Evolutionary conservation across 2,113 vertebrate species (phyloP).

Genomic region (Psammodynastes pulverulentus): DNA sequence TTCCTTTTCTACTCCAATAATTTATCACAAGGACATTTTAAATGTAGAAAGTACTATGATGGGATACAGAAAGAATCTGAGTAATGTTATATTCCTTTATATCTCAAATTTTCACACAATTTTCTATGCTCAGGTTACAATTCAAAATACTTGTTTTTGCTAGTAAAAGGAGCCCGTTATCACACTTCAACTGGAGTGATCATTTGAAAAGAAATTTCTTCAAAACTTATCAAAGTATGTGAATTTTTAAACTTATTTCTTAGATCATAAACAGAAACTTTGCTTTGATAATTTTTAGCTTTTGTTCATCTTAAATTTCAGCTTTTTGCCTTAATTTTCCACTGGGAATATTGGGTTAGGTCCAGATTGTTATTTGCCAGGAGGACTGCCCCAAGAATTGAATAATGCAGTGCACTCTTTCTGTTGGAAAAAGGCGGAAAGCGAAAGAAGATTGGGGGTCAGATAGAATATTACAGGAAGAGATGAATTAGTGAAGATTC

Average conservation of each 20-base stretch:
- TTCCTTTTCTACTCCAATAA: not conserved
- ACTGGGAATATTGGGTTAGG: not conserved
- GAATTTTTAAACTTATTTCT: not conserved
- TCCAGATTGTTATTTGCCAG: not conserved
- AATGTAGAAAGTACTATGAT: slow-evolving; percentile 1
- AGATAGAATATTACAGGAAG: not conserved
- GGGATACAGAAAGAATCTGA: not conserved
- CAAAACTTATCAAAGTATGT: not conserved
- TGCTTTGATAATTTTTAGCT: not conserved
- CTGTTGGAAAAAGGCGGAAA: not conserved
- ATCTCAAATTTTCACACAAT: not conserved
- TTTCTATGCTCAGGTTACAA: not conserved
- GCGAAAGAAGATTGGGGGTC: not conserved
- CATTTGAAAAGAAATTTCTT: not conserved
- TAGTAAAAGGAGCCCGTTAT: not conserved
- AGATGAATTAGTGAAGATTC: not conserved
- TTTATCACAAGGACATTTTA: not conserved
- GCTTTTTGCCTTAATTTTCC: slow-evolving; percentile 20
- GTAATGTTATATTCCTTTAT: not conserved
- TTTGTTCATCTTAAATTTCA: not conserved
- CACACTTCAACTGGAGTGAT: not conserved
- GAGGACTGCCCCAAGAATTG: not conserved
- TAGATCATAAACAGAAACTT: not conserved
- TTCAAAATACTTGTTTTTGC: not conserved
- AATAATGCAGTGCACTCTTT: not conserved